Base-by-base conservation (phyloP, 2,888 invertebrate genomes). In the Caprella mutica region DNA sequence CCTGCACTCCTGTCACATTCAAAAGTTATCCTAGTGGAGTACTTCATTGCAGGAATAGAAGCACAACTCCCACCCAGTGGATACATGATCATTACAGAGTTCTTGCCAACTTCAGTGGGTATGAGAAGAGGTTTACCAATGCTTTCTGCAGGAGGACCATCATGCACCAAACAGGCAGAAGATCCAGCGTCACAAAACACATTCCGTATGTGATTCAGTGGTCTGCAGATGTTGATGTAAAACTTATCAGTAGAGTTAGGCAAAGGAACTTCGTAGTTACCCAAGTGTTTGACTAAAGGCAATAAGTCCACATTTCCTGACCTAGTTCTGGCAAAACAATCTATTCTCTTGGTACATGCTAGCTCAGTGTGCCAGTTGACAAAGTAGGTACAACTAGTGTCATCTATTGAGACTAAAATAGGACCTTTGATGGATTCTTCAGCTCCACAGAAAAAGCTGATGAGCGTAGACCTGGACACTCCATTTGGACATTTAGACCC, bases 371-470 rank as follows among this genome's bases (percentile, higher is more conserved):
- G 54, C 63, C 63, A 63, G 35, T 59, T 59, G 23, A 63, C 52
- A 39, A 52, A 59, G 53, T 58, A 63, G 1, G 51, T 55, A 42
- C 63, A 63, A 3, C 23, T 19, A 19, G 52, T 53, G n/a, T 53
- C 21, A 33, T 63, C 63, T 19, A 56, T 58, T 19, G 52, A 39
- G 19, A 63, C 39, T 9, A 63, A 29, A 2, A 59, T 55, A 6
- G 63, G 63, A 2, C 53, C 57, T 26, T 57, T 52, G 5, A 24
- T 33, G 5, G 50, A 29, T 30, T 43, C 48, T 29, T 62, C 62
- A 30, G 59, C 63, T 9, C 58, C 59, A 48, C 63, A 63, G 30
- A 59, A 51, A 33, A 63, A 63, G 44, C 57, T 63, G 35, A 63
- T 58, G 9, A 57, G 23, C 8, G 63, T 63, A n/a, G 63, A 55